Conservation (phyloP, 2,113 vertebrate species). For the Myotis lucifugus region DNA sequence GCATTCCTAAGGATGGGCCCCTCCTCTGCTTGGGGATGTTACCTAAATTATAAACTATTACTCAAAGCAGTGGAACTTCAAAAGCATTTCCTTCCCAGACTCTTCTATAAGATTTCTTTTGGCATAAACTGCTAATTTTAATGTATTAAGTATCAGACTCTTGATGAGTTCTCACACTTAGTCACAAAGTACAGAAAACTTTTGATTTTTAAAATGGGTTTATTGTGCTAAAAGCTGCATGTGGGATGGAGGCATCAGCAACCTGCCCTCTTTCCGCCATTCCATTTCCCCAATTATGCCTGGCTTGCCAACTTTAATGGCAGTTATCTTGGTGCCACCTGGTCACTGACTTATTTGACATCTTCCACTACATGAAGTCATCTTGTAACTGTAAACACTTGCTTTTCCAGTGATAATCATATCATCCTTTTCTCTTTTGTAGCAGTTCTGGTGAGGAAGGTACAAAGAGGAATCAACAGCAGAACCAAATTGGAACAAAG, state of each 20-base stretch:
- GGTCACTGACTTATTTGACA: slow-evolving; percentile 7
- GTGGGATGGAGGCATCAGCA: neutral
- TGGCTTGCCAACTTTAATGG: neutral
- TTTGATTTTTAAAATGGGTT: neutral
- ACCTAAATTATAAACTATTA: slow-evolving; percentile 69
- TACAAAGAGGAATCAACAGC: neutral
- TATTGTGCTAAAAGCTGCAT: slow-evolving; percentile 1
- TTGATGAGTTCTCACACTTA: slow-evolving; percentile 53
- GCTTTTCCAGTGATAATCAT: slow-evolving; percentile 31
- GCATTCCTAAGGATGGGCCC: slow-evolving; percentile 79
- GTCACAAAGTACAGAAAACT: slow-evolving; percentile 28
- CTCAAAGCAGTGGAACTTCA: slow-evolving; percentile 68
- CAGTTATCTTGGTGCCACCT: slow-evolving; percentile 4
- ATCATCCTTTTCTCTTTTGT: neutral
- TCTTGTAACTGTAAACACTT: neutral
- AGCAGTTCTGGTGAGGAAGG: neutral
- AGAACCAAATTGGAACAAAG: neutral
- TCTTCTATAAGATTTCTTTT: slow-evolving; percentile 52
- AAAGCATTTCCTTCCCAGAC: slow-evolving; percentile 65
- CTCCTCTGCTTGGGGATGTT: slow-evolving; percentile 63
- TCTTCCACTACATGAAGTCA: neutral
- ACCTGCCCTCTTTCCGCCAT: neutral
- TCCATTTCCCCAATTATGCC: neutral
- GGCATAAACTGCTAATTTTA: slow-evolving; percentile 46
- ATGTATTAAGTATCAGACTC: slow-evolving; percentile 42